Evolutionary conservation across 2,797 vertebrate genomes (phyloP).

Genomic region (Helarctos malayanus): DNA sequence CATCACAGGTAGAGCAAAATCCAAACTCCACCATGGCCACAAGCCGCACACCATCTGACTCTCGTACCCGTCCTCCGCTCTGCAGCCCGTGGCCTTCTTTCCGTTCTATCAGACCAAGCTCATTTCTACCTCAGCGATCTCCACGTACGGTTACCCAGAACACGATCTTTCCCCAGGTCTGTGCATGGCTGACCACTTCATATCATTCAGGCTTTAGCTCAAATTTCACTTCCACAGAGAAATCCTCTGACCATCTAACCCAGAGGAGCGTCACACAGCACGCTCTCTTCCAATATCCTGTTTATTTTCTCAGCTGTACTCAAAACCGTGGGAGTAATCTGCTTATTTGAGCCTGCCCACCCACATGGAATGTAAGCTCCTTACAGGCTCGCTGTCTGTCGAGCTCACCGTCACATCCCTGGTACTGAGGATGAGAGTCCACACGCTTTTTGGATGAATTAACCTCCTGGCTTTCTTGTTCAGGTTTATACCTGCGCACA

Average conservation of each 20-base stretch:
- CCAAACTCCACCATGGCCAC: background rate
- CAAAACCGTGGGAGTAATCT: background rate
- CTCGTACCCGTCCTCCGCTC: background rate
- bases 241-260: background rate
- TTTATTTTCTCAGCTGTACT: background rate
- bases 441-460: background rate
- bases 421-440: background rate
- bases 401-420: background rate
- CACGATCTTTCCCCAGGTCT: background rate
- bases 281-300: background rate
- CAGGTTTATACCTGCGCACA: background rate
- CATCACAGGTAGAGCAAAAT: background rate
- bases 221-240: background rate
- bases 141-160: background rate
- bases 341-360: background rate
- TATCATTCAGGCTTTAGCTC: background rate
- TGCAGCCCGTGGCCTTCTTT: background rate
- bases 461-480: background rate
- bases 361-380: background rate
- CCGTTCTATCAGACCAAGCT: background rate
- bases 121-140: background rate
- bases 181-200: background rate
- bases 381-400: background rate
- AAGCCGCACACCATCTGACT: background rate
- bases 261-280: background rate